Evolutionary conservation across 2,113 vertebrate genomes (phyloP), one percentile per base, ranked within the genome.

Genomic region (Alligator sinensis): DNA sequence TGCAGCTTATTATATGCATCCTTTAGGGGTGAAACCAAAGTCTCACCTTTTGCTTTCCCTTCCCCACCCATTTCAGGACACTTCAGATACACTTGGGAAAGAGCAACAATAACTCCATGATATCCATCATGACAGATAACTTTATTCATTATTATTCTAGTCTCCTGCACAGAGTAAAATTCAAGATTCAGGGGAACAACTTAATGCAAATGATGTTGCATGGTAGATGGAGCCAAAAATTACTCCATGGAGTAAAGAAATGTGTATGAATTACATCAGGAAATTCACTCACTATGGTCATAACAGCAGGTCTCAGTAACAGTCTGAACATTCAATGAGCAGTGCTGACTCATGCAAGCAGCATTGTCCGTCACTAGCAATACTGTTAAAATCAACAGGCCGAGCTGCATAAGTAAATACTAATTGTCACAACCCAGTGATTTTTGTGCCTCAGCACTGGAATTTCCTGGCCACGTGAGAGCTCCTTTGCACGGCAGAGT

Each of bases 251-350:
- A 28, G 84, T 86, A 82, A 15, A 47, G 86, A 91, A 84, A 58
- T 1, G 3, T 77, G 64, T 54, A 84, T 24, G 70, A 91, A 86
- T 84, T 84, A 24, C 66, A 12, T 11, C 61, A 17, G 10, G 92
- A 85, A 85, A 72, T 74, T 78, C 88, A 19, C 6, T 91, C 84
- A 68, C 86, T 91, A 47, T 88, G 76, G 30, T 83, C 25, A n/a
- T 27, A 25, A 25, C 30, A 61, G 5, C 30, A 68, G 54, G 25
- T 74, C 34, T 47, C 19, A 22, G 34, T 12, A 24, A 74, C 70
- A 38, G 14, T 21, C 70, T 11, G 34, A 12, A 22, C 47, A 38
- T 38, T 38, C 34, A 25, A 22, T 22, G 13, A 47, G 22, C 34
- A 47, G 70, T 38, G 24, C 38, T 13, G 22, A 22, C 12, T 74